Percentiles rank a stretch among this genome's conserved stretches.
These are phyloP conservation scores for Sebastolobus alascanus DNA, from an alignment of 2,797 vertebrate genomes.

Conservation along the genomic window DNA sequence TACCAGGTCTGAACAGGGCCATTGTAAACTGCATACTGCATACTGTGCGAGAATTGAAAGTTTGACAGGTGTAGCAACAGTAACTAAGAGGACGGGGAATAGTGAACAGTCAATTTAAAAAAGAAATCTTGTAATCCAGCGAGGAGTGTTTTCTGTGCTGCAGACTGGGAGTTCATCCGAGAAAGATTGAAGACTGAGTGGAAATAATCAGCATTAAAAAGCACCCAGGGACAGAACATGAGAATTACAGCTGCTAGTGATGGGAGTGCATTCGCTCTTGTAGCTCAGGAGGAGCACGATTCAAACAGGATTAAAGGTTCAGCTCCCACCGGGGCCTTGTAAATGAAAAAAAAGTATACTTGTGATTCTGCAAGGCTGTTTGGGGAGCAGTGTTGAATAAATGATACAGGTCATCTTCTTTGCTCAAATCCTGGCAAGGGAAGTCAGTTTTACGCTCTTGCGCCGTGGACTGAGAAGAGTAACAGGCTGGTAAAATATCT, in stretches of 20 bases:
- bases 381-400: slow-evolving; percentile 26
- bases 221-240: slow-evolving; percentile 8
- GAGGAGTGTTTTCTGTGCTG: not conserved
- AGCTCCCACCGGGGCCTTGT: slow-evolving; percentile 3
- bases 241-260: slow-evolving; percentile 37
- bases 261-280: slow-evolving; percentile 28
- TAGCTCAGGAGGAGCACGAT: slow-evolving; percentile 39
- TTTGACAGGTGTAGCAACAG: slow-evolving; percentile 26
- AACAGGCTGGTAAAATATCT: slow-evolving; percentile 19
- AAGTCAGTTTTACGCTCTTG: slow-evolving; percentile 25
- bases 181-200: slow-evolving; percentile 10
- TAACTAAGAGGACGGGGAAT: not conserved
- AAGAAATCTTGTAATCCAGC: not conserved
- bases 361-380: slow-evolving; percentile 20
- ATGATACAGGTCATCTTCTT: slow-evolving; percentile 35
- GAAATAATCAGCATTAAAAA: slow-evolving; percentile 17
- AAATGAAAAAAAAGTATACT: not conserved
- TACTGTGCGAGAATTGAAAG: slow-evolving; percentile 29
- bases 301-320: slow-evolving; percentile 45
- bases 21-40: not conserved
- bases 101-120: not conserved
- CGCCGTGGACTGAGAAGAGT: not conserved
- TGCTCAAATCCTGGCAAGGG: slow-evolving; percentile 1
- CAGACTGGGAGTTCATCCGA: slow-evolving; percentile 10
- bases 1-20: no score